phyloP scores from a whole-genome alignment of 2,113 vertebrate genomes.

The Carlito syrichta region DNA sequence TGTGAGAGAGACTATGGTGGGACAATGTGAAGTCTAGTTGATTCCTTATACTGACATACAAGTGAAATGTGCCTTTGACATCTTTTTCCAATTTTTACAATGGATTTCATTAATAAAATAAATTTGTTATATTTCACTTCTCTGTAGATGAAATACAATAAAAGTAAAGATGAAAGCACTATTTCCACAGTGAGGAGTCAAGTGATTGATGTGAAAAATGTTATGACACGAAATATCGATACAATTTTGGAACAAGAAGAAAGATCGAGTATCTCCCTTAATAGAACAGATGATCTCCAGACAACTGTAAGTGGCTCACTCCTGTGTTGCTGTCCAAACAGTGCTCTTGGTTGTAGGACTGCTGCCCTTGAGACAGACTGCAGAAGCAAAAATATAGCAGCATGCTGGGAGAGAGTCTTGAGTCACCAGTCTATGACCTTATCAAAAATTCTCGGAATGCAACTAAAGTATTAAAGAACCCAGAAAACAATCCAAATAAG shows the following conservation, averaged over 20 bases:
- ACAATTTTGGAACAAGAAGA: slow-evolving; percentile 88
- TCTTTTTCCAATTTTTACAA: background rate
- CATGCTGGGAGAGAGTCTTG: background rate
- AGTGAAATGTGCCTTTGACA: background rate
- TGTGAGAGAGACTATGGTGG: background rate
- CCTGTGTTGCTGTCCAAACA: background rate
- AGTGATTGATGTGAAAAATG: slow-evolving; percentile 88
- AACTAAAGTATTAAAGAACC: slow-evolving; percentile 12
- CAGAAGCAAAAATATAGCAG: background rate
- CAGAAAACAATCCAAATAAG: slow-evolving; percentile 6
- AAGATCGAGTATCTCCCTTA: slow-evolving; percentile 81
- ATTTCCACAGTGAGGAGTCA: slow-evolving; percentile 82
- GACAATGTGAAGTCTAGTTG: background rate
- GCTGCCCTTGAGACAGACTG: background rate
- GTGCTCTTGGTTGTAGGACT: background rate
- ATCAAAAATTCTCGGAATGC: background rate
- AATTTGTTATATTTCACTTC: slow-evolving; percentile 37
- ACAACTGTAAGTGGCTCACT: slow-evolving; percentile 81
- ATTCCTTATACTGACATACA: background rate
- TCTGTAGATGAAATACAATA: slow-evolving; percentile 69
- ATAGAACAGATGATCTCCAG: slow-evolving; percentile 82
- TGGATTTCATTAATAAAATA: slow-evolving; percentile 8
- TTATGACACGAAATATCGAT: slow-evolving; percentile 88
- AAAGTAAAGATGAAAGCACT: background rate
- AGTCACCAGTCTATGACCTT: background rate